Evolutionary conservation across 2,888 invertebrate species (phyloP).

Genomic region (Nyleta sp.): DNA sequence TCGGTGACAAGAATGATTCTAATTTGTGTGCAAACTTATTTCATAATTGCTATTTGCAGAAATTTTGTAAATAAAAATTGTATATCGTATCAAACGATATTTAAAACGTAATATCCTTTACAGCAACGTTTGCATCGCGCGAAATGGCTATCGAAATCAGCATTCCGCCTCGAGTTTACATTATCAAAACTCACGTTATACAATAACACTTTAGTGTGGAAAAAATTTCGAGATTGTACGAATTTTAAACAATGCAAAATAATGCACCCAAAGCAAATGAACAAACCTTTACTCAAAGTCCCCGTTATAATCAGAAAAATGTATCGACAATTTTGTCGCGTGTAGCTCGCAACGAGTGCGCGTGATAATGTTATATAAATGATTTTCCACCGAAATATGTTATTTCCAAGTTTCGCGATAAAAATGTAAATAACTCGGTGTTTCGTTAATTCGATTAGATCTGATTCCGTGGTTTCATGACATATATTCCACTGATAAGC

Average conservation of each 20-base stretch:
- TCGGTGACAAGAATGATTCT: too few relatives aligned
- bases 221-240: neutral
- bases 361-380: conserved; percentile 23
- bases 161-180: too few relatives aligned
- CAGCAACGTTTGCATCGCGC: too few relatives aligned
- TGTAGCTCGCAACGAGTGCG: conserved; percentile 8
- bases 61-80: too few relatives aligned
- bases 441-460: conserved; percentile 54
- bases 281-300: conserved; percentile 12
- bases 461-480: conserved; percentile 30
- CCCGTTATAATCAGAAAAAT: conserved; percentile 32
- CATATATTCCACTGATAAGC: conserved; percentile 37
- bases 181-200: too few relatives aligned
- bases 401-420: conserved; percentile 17
- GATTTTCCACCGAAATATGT: conserved; percentile 40
- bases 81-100: too few relatives aligned
- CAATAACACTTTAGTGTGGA: too few relatives aligned
- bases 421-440: conserved; percentile 40
- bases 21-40: too few relatives aligned
- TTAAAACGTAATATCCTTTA: too few relatives aligned
- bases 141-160: too few relatives aligned
- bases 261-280: conserved; percentile 13
- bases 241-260: conserved; percentile 24
- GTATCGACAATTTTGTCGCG: conserved; percentile 32
- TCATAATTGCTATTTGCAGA: too few relatives aligned